phyloP scores from a whole-genome alignment of 1,140 invertebrate species.

The Mercenaria mercenaria region DNA sequence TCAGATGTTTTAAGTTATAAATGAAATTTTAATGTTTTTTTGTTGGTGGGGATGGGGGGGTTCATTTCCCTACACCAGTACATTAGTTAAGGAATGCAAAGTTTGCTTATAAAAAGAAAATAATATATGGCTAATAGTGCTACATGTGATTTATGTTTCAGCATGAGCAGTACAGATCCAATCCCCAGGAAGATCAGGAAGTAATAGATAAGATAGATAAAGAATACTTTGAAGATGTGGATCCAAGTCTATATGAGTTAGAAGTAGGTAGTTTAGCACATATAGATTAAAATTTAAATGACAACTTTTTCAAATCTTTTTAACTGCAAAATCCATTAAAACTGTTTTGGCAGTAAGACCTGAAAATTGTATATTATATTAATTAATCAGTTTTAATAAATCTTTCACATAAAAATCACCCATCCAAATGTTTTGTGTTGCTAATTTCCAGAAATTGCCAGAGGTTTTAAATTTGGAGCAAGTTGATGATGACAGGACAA shows the following conservation, averaged over 20 bases:
- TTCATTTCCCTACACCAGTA: too few relatives aligned
- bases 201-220: constrained; percentile 91
- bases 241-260: constrained; percentile 90
- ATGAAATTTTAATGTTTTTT: too few relatives aligned
- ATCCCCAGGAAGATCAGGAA: constrained; percentile 91
- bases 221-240: constrained; percentile 89
- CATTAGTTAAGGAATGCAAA: too few relatives aligned
- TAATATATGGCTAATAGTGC: too few relatives aligned
- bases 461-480: constrained; percentile 88
- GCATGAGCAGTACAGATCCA: constrained; percentile 72
- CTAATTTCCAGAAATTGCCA: constrained; percentile 80
- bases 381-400: too few relatives aligned
- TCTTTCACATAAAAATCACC: too few relatives aligned
- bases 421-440: too few relatives aligned
- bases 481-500: constrained; percentile 85
- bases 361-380: background rate
- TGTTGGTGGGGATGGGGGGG: too few relatives aligned
- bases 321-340: background rate
- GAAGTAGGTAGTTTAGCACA: constrained; percentile 85
- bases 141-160: constrained; percentile 43
- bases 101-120: too few relatives aligned
- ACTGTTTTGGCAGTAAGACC: background rate
- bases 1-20: too few relatives aligned
- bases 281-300: too few relatives aligned
- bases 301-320: too few relatives aligned